phyloP scores from a whole-genome alignment of 1,140 invertebrate species.

The Brachionus rubens region DNA sequence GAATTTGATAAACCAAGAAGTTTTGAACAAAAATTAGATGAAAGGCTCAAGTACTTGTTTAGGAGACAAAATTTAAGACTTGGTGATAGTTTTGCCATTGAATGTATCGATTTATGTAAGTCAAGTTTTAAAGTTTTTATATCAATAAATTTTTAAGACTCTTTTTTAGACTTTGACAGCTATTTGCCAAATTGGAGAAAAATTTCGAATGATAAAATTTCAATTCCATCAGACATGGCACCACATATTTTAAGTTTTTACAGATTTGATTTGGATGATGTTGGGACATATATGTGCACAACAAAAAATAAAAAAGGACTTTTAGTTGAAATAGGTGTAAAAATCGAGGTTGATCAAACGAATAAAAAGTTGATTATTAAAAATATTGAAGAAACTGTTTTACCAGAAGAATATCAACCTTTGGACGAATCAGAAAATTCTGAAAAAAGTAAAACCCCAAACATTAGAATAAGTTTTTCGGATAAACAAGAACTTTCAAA shows the following conservation, averaged over 20 bases:
- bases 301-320: constrained; percentile 38
- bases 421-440: not conserved
- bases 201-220: not conserved
- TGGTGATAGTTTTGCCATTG: constrained; percentile 9
- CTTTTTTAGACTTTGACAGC: constrained; percentile 1
- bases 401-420: not conserved
- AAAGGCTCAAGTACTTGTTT: not conserved
- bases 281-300: not conserved
- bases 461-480: constrained; percentile 28
- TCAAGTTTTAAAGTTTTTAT: not conserved
- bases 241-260: constrained; percentile 23
- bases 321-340: constrained; percentile 20
- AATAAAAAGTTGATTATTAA: not conserved
- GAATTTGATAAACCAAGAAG: not conserved
- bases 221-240: not conserved
- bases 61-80: not conserved
- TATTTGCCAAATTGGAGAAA: constrained; percentile 5
- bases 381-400: not conserved
- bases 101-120: constrained; percentile 21
- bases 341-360: not conserved
- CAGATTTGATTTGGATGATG: not conserved
- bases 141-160: not conserved
- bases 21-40: not conserved
- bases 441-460: not conserved
- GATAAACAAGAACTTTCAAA: constrained; percentile 25